Evolutionary conservation across 53 echinoderm and acorn worm genomes (phyloP), one percentile per base, ranked within the genome.

Genomic region (Zoroaster sp.): DNA sequence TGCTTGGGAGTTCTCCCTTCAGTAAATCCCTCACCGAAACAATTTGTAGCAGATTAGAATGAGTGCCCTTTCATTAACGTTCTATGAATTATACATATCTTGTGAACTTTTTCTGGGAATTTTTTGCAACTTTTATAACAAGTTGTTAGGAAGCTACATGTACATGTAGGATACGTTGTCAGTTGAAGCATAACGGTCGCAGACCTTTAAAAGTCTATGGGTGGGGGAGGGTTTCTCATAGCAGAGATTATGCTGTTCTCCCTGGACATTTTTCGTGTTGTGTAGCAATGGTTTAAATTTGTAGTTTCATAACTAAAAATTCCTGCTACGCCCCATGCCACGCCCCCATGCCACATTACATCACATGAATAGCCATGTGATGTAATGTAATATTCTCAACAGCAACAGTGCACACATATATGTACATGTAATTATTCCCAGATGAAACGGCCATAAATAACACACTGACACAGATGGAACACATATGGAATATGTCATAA

Each of bases 191-290:
- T 9, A 25, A 9, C 52, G 28, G 5, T 34, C 33, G 5, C 35
- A 35, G 77, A 68, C 69, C n/a, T 28, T 68, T 23, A 31, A 14
- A 42, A 67, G 68, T 82, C 82, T 82, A 68, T 5, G n/a, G 14
- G 7, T 82, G 8, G 15, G 40, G 28, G 66, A 28, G 42, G 67
- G 82, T 36, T 21, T 37, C 79, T 59, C 28, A 28, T 52, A 28
- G 42, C 69, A 33, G 21, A 65, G 63, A 63, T 63, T 39, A 80
- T 23, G 20, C 63, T 66, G 34, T 81, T 20, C 28, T 68, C 82
- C 68, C 82, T 43, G 66, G 82, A 82, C 21, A 59, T 78, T 78
- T 78, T 55, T 11, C 14, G 54, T 20, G 59, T 23, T n/a, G 78
- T 1, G 20, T 23, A 51, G 37, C 36, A 78, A 54, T 35, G 37